Conservation (phyloP, 2,113 vertebrate genomes). For the Lasiurus cinereus region DNA sequence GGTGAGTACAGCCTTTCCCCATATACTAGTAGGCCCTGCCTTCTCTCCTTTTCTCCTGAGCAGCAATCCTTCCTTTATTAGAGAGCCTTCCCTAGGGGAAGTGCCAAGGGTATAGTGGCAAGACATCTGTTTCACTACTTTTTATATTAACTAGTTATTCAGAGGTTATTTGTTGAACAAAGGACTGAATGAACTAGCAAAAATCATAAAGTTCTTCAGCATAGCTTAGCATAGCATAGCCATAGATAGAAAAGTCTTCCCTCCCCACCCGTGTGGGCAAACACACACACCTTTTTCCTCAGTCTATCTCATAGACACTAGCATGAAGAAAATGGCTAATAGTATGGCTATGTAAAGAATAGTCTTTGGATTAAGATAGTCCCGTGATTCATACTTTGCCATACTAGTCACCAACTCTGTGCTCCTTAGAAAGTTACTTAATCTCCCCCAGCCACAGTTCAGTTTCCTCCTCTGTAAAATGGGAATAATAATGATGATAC, state of each 20-base stretch:
- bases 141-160: background rate
- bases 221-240: background rate
- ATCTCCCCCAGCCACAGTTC: background rate
- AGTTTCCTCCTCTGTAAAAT: background rate
- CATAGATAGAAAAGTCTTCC: background rate
- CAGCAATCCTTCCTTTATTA: background rate
- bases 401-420: background rate
- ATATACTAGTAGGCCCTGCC: background rate
- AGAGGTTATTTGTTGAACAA: background rate
- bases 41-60: background rate
- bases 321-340: slow-evolving; percentile 16
- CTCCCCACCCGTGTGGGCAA: background rate
- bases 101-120: background rate
- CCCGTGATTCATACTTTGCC: background rate
- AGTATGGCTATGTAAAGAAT: slow-evolving; percentile 26
- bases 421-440: background rate
- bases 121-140: background rate
- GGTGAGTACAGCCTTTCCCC: background rate
- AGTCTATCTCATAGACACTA: background rate
- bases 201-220: slow-evolving; percentile 37
- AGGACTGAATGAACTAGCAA: slow-evolving; percentile 18
- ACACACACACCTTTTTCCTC: slow-evolving; percentile 2
- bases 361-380: background rate
- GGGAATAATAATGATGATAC: background rate
- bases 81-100: background rate